These are phyloP conservation scores for Saccopteryx leptura DNA, from an alignment of 2,113 vertebrate species.

Conservation along the genomic window DNA sequence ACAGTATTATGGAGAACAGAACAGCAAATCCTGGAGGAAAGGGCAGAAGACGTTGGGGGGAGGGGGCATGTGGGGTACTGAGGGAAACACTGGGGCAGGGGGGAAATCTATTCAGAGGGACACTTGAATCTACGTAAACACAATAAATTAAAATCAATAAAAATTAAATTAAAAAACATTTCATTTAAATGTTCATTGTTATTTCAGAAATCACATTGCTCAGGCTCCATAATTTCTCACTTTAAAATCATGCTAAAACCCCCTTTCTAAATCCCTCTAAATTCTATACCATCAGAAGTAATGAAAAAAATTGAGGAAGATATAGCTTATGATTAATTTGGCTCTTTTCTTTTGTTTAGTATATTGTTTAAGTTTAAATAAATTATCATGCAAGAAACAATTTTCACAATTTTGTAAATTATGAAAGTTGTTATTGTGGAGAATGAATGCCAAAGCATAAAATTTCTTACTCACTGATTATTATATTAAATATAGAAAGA, in stretches of 20 bases:
- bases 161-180: not conserved
- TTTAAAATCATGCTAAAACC: constrained; percentile 14
- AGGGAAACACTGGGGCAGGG: too few species aligned
- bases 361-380: not conserved
- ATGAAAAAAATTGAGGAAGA: not conserved
- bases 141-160: too few species aligned
- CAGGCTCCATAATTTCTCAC: not conserved
- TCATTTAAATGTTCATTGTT: not conserved
- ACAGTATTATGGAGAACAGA: too few species aligned
- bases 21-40: too few species aligned
- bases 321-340: not conserved
- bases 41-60: too few species aligned
- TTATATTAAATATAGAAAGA: constrained; percentile 20
- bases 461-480: constrained; percentile 2
- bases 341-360: not conserved
- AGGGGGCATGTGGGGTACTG: too few species aligned
- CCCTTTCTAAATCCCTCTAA: not conserved
- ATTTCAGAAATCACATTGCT: not conserved
- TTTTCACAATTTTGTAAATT: constrained; percentile 34
- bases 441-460: not conserved
- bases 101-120: too few species aligned
- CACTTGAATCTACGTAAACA: too few species aligned
- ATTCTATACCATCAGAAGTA: not conserved
- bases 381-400: not conserved
- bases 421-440: not conserved